A percentile compares a stretch with the other conserved stretches of the same genome.
Conservation (phyloP, 2,888 invertebrate genomes). For the Campoletis raptor region DNA sequence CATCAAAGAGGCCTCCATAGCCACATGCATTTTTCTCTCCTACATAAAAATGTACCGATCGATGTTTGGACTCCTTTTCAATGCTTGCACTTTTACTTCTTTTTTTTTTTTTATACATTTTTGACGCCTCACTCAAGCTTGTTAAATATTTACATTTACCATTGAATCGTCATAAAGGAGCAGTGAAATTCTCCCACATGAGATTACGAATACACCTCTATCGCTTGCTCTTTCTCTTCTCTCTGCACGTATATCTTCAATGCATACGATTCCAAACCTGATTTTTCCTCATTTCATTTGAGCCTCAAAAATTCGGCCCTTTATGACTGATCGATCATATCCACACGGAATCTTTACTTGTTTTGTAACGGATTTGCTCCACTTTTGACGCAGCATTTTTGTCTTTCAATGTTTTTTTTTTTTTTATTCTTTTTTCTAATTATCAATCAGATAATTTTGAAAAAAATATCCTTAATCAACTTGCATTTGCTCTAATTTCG, state of each 20-base stretch:
- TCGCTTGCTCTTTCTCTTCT: not conserved
- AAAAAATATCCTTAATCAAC: not conserved
- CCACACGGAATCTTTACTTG: not conserved
- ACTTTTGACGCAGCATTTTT: not conserved
- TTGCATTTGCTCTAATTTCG: conserved; percentile 14
- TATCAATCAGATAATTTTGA: not conserved
- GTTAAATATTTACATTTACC: conserved; percentile 51
- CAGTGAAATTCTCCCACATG: conserved; percentile 1
- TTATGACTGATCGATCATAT: not conserved
- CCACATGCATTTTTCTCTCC: conserved; percentile 44
- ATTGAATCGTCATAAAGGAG: conserved; percentile 30
- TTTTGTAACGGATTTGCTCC: not conserved
- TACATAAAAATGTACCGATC: conserved; percentile 33
- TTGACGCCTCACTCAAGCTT: conserved; percentile 34
- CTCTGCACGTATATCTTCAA: not conserved
- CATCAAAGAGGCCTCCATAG: conserved; percentile 33
- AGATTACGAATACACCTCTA: not conserved
- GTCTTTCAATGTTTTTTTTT: not conserved
- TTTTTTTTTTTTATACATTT: conserved; percentile 25
- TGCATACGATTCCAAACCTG: not conserved
- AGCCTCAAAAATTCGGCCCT: not conserved
- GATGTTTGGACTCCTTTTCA: conserved; percentile 43
- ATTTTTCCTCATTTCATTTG: not conserved
- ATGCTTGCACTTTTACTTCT: not conserved
- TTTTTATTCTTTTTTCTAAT: not conserved